Evolutionary conservation across 2,113 vertebrate species (phyloP).

Genomic region (Myotis davidii): DNA sequence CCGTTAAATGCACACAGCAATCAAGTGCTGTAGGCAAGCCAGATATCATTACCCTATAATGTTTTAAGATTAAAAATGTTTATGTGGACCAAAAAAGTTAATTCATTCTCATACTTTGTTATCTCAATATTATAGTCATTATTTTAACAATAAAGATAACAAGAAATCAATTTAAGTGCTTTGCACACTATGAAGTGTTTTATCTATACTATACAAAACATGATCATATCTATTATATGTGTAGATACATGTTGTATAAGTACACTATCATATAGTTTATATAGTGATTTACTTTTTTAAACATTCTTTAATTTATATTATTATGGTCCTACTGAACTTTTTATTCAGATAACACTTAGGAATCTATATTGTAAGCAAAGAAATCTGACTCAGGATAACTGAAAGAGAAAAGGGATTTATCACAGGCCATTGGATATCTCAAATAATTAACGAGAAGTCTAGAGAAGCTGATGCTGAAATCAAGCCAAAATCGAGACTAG

Average conservation of each 20-base stretch:
- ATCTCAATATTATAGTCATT: slow-evolving; percentile 54
- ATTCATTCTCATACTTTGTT: slow-evolving; percentile 44
- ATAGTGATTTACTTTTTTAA: not conserved
- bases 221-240: not conserved
- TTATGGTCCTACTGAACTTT: not conserved
- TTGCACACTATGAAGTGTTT: slow-evolving; percentile 15
- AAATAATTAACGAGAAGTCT: not conserved
- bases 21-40: not conserved
- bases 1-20: not conserved
- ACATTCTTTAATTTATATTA: not conserved
- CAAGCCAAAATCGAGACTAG: not conserved
- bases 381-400: not conserved
- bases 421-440: not conserved
- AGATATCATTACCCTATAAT: not conserved
- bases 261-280: not conserved
- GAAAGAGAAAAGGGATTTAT: not conserved
- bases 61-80: slow-evolving; percentile 28
- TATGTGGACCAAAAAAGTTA: slow-evolving; percentile 16
- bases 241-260: not conserved
- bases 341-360: slow-evolving; percentile 14
- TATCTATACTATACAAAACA: not conserved
- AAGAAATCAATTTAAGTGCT: slow-evolving; percentile 42
- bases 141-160: slow-evolving; percentile 38
- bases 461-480: slow-evolving; percentile 26
- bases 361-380: not conserved